phyloP scores from a whole-genome alignment of 1,140 invertebrate genomes.

The Drosophila subobscura region DNA sequence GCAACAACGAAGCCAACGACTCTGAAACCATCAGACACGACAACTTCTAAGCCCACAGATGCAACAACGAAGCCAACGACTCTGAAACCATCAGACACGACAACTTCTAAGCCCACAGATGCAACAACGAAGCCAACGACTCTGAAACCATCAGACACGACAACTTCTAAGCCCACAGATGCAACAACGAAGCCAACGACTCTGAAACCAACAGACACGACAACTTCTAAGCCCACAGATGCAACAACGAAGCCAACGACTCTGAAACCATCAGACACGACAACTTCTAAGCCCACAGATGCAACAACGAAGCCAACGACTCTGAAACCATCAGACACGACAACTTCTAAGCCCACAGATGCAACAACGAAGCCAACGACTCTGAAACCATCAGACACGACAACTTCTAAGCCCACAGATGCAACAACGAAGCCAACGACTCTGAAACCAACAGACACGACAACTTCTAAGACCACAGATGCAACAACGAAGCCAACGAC shows the following conservation, averaged over 20 bases:
- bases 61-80: conserved; percentile 13
- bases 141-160: not conserved
- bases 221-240: not conserved
- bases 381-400: conserved; percentile 1
- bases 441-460: not conserved
- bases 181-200: conserved; percentile 18
- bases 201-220: not conserved
- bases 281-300: not conserved
- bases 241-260: not conserved
- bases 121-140: conserved; percentile 4
- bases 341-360: not conserved
- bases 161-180: conserved; percentile 1
- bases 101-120: not conserved
- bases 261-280: conserved; percentile 4
- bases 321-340: not conserved
- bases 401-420: not conserved
- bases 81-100: conserved; percentile 1
- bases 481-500: conserved; percentile 9
- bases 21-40: not conserved
- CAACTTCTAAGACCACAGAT: not conserved
- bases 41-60: not conserved
- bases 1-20: conserved; percentile 6
- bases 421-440: conserved; percentile 17
- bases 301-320: not conserved
- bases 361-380: conserved; percentile 6